Percentiles rank a stretch among this genome's conserved stretches.
phyloP scores from a whole-genome alignment of 30 jellyfish, hydroid and myxozoan species.

The Hydractinia symbiolongicarpus region DNA sequence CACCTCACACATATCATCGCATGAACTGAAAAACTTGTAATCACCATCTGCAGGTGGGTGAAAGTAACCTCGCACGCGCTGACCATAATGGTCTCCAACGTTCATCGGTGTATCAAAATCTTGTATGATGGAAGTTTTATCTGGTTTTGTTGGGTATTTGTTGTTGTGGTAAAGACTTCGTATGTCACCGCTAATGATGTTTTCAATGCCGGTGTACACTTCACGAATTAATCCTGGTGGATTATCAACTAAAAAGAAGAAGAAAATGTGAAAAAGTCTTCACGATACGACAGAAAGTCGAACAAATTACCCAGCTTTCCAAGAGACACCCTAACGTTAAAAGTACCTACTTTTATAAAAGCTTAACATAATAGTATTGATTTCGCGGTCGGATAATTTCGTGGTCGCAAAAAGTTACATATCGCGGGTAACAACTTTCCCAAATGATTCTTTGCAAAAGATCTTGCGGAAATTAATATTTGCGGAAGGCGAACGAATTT shows the following conservation, averaged over 20 bases:
- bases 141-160: conserved; percentile 76
- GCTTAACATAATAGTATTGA: too few relatives aligned
- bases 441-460: too few relatives aligned
- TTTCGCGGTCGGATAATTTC: too few relatives aligned
- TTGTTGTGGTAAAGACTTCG: conserved; percentile 54
- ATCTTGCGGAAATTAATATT: too few relatives aligned
- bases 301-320: too few relatives aligned
- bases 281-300: too few relatives aligned
- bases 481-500: too few relatives aligned
- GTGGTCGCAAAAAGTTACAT: too few relatives aligned
- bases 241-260: conserved; percentile 25
- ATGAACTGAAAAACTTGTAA: conserved; percentile 70
- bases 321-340: too few relatives aligned
- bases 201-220: conserved; percentile 63
- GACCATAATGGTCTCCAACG: conserved; percentile 82
- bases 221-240: conserved; percentile 69
- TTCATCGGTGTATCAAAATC: conserved; percentile 70
- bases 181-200: conserved; percentile 61
- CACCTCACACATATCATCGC: conserved; percentile 87
- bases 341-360: too few relatives aligned
- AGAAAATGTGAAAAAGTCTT: too few relatives aligned
- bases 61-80: conserved; percentile 83
- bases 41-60: conserved; percentile 70
- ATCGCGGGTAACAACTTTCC: too few relatives aligned
- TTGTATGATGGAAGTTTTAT: conserved; percentile 55